phyloP scores from a whole-genome alignment of 35 echinoderm and acorn worm genomes.

The Patiria miniata region DNA sequence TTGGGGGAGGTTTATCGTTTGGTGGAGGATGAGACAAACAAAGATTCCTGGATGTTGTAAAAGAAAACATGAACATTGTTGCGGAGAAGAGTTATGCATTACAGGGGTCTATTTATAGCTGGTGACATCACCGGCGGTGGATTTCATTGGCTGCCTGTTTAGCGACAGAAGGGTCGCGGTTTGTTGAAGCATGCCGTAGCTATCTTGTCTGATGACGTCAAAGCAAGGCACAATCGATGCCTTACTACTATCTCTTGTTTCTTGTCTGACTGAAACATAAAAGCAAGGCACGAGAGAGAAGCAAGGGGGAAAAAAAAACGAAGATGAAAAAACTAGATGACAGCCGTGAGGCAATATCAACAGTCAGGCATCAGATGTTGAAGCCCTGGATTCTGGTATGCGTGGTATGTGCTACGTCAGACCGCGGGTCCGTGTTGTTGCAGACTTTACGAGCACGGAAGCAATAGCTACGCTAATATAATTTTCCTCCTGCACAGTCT shows the following conservation, averaged over 20 bases:
- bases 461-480: not conserved
- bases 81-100: not conserved
- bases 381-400: not conserved
- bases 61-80: not conserved
- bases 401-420: slow-evolving; percentile 15
- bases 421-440: not conserved
- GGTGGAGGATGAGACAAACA: not conserved
- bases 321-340: not conserved
- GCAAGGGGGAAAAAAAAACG: no score
- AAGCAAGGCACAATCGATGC: not conserved
- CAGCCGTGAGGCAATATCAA: slow-evolving; percentile 6
- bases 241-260: not conserved
- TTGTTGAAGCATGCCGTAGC: slow-evolving; percentile 6
- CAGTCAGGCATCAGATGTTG: not conserved
- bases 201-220: slow-evolving; percentile 31
- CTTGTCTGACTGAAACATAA: not conserved
- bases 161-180: not conserved
- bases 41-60: slow-evolving; percentile 10
- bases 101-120: not conserved
- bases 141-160: not conserved
- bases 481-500: not conserved
- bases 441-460: not conserved
- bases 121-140: not conserved
- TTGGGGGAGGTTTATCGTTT: slow-evolving; percentile 4
- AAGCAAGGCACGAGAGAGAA: no score